Evolutionary conservation across 2,888 invertebrate species (phyloP), one percentile per base, ranked within the genome.

Genomic region (Ditylenchus weischeri): DNA sequence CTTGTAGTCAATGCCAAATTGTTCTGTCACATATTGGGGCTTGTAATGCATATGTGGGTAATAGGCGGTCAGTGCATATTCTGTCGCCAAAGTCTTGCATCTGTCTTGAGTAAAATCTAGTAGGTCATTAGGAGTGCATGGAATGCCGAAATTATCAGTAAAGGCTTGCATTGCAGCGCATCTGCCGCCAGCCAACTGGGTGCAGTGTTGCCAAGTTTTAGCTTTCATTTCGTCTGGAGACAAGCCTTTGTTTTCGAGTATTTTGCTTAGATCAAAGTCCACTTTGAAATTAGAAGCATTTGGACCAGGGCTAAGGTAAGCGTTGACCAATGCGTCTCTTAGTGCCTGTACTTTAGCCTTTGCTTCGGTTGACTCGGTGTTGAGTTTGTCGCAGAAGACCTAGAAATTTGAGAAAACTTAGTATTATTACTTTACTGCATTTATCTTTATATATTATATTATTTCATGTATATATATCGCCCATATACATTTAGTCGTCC

Each of bases 231-330:
- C 50, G 21, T 6, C 21, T 5, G 18, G 2, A 21, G 50, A 50
- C 50, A 50, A 50, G 50, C 6, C 50, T 50, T 50, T 50, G 50
- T 50, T 50, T 50, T 50, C 50, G n/a, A 29, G 29, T 29, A 29
- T 29, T 29, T 29, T 29, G 29, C 3, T 29, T 29, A 29, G 29
- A 5, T 5, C 29, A 5, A 29, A 29, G 29, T 29, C 29, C 29
- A 29, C 29, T 29, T 29, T 29, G 29, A 29, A 29, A 29, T 2
- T 2, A 5, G 50, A 2, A 50, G 2, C 50, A 21, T 18, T 19
- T 50, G 6, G 3, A 21, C 21, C 50, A 21, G 50, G 21, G 5
- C 6, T 50, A 6, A 50, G 50, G 6, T 4, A 21, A 50, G 50
- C 50, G 18, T 18, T 21, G n/a, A 50, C 50, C 21, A 50, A 50